Conservation (phyloP, 1,140 invertebrate species). For the Ectropis grisescens region DNA sequence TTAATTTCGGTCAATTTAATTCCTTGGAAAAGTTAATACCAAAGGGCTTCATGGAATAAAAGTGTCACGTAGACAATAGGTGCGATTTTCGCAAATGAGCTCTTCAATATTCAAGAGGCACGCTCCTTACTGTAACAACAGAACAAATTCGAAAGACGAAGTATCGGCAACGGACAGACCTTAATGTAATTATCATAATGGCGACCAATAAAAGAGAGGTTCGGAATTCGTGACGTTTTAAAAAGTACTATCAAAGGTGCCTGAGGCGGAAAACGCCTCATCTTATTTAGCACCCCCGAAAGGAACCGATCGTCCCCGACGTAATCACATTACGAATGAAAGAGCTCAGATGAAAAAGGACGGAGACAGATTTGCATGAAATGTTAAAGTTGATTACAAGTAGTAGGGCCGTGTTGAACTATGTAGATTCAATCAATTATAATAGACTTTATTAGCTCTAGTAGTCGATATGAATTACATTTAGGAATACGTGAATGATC, state of each 20-base stretch:
- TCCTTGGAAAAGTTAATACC: conserved; percentile 24
- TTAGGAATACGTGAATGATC: too few relatives aligned
- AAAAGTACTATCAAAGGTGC: conserved; percentile 65
- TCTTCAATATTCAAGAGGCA: conserved; percentile 62
- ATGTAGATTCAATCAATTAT: conserved; percentile 22
- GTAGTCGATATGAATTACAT: too few relatives aligned
- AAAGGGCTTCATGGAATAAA: conserved; percentile 31
- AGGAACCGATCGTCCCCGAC: conserved; percentile 31
- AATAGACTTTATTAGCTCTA: conserved; percentile 10
- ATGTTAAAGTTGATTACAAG: conserved; percentile 51
- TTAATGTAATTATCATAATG: conserved; percentile 68
- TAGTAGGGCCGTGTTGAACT: conserved; percentile 16
- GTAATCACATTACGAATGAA: conserved; percentile 64
- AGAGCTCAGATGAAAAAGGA: conserved; percentile 52
- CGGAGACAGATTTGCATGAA: conserved; percentile 62
- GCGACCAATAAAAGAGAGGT: conserved; percentile 63
- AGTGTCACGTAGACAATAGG: conserved; percentile 59
- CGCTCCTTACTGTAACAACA: conserved; percentile 55
- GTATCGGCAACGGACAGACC: conserved; percentile 55
- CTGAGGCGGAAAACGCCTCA: conserved; percentile 61
- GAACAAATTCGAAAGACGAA: conserved; percentile 63
- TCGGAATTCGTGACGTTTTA: conserved; percentile 62
- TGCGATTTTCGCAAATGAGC: conserved; percentile 63
- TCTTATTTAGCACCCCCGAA: conserved; percentile 61
- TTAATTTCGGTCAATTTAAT: conserved; percentile 38